Base-by-base conservation (phyloP, 2,113 vertebrate species). In the Mesocricetus auratus region DNA sequence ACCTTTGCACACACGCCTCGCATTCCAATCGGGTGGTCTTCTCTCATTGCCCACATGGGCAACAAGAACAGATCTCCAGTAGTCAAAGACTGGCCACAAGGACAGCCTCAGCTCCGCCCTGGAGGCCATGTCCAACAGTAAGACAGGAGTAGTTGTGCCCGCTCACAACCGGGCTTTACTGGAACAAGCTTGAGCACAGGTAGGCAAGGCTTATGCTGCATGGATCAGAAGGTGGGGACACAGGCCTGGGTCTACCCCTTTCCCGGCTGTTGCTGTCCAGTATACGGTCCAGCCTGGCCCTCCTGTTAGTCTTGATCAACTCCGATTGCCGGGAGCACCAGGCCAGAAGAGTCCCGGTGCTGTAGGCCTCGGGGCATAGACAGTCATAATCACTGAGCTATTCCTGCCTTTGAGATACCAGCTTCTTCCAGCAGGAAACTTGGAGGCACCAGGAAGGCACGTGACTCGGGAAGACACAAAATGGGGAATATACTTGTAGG, bases 61-160 rank as follows among this genome's bases (percentile, higher is more conserved):
- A 60, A 22, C 0, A 7, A 15, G 24, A 29, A 36, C 2, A 0
- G 39, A 89, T 86, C 86, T 42, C 50, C 3, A 0, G 39, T 17
- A 31, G 86, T 33, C 22, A 7, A 68, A 78, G 75, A n/a, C n/a
- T 89, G 53, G 93, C 47, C 50, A 45, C 3, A 22, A 90, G 15
- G 39, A 19, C 47, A 13, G 10, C 0, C 9, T 15, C 0, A 0
- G 69, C 36, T 33, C 26, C 5, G 90, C n/a, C 12, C 31, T 31
- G 36, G 64, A 86, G 81, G 45, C 36, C 53, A 24, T 21, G 75
- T 92, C 93, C 9, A 13, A 90, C 0, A 29, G 21, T 16, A 2
- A 26, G 81, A 21, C 68, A 69, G 15, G 2, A 39, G 26, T 21
- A 62, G 91, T 89, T 33, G 69, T 29, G 47, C n/a, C 29, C 42